These are phyloP conservation scores for Aethes cnicana DNA, from an alignment of 2,888 invertebrate genomes.

Conservation along the genomic window DNA sequence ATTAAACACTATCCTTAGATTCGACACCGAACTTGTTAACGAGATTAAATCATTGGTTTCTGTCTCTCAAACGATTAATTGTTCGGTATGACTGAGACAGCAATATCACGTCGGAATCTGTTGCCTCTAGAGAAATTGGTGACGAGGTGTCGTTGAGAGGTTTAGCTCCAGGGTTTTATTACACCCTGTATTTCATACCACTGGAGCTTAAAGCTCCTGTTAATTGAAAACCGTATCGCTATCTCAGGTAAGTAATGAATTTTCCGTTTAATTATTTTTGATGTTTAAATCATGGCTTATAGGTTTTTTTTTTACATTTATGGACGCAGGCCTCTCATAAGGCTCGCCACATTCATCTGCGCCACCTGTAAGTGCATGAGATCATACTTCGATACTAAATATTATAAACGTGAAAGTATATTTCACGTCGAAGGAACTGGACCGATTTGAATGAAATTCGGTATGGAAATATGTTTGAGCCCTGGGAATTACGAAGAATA, in stretches of 20 bases:
- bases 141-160: conserved; percentile 7
- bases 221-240: conserved; percentile 8
- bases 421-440: too few relatives aligned
- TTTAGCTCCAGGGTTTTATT: conserved; percentile 20
- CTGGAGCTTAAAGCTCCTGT: conserved; percentile 11
- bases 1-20: conserved; percentile 11
- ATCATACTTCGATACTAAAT: too few relatives aligned
- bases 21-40: background rate
- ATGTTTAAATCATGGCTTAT: background rate
- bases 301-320: background rate
- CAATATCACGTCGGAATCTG: background rate
- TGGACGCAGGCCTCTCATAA: too few relatives aligned
- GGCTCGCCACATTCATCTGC: too few relatives aligned
- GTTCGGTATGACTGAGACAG: background rate
- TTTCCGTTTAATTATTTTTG: background rate
- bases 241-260: background rate
- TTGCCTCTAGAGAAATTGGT: background rate
- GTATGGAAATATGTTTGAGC: too few relatives aligned
- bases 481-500: too few relatives aligned
- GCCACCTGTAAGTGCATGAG: too few relatives aligned
- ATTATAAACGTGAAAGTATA: too few relatives aligned
- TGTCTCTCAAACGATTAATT: background rate
- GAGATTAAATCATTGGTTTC: background rate
- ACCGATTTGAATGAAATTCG: too few relatives aligned
- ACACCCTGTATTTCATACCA: conserved; percentile 18